Conservation (phyloP, 2,113 vertebrate species). For the Paradoxurus hermaphroditus region DNA sequence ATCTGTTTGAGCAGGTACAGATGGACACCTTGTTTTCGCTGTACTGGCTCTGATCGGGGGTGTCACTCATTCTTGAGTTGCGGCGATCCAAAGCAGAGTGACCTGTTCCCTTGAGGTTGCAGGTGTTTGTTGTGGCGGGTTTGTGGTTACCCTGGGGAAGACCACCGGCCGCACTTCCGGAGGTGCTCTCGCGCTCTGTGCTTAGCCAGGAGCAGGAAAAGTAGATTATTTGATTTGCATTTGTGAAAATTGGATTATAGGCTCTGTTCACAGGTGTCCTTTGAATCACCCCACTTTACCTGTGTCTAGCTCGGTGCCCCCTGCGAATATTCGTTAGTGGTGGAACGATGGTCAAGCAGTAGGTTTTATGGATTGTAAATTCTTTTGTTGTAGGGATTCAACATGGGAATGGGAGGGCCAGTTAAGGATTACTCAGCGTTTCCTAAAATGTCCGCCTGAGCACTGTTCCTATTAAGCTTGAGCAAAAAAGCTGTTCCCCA, state of each 20-base stretch:
- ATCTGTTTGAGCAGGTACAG: slow-evolving; percentile 95
- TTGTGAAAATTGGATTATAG: not conserved
- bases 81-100: not conserved
- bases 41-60: not conserved
- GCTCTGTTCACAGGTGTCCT: not conserved
- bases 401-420: not conserved
- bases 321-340: not conserved
- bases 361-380: not conserved
- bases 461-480: not conserved
- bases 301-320: not conserved
- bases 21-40: not conserved
- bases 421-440: not conserved
- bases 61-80: not conserved
- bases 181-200: not conserved
- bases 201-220: not conserved
- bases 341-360: not conserved
- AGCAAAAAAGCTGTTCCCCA: not conserved
- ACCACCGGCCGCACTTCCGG: not conserved
- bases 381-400: not conserved
- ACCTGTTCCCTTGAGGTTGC: not conserved
- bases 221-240: not conserved
- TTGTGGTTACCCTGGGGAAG: not conserved
- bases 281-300: not conserved
- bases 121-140: not conserved
- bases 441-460: not conserved